Evolutionary conservation across 2,113 vertebrate species (phyloP), one percentile per base, ranked within the genome.

Genomic region (Megaleporinus macrocephalus): DNA sequence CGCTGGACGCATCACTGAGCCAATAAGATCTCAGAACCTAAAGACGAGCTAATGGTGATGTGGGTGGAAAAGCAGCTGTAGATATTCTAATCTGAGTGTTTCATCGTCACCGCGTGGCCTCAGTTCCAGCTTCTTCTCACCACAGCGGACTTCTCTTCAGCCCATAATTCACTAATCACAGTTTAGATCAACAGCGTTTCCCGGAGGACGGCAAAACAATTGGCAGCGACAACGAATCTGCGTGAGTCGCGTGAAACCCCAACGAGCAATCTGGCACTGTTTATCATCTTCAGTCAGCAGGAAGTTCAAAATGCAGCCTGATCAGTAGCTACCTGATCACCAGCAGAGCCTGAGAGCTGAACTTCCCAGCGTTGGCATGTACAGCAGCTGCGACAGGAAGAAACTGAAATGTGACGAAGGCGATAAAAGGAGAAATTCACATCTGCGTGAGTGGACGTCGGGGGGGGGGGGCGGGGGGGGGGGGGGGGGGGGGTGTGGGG

Each of bases 231-330:
- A 11, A 30, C 3, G 16, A 2, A 29, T 65, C 24, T 62, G 12
- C 0, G 9, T 65, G 20, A 30, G n/a, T 62, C 59, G 11, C 18
- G 29, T 30, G 62, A 13, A 30, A 30, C 13, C 15, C 27, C 29
- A 80, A 20, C 27, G 29, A 80, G 69, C 72, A 47, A 51, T 76
- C n/a, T n/a, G 65, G 65, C 71, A 81, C 30, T 26, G 1, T 82
- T 82, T 82, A 82, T 82, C 76, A 22, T 49, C 22, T 13, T 30
- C n/a, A 44, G 51, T 70, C 44, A 16, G 53, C 26, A 68, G 65
- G 22, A 61, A 13, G 80, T 27, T 36, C 53, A 72, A 57, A 14
- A 76, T 70, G 41, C 29, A 80, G 29, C 61, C 53, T 69, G 74
- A 81, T 68, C 57, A 79, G 77, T 29, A 81, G 61, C 47, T 63